Evolutionary conservation across 2,888 invertebrate genomes (phyloP), one percentile per base, ranked within the genome.

Genomic region (Drosophila algonquin): DNA sequence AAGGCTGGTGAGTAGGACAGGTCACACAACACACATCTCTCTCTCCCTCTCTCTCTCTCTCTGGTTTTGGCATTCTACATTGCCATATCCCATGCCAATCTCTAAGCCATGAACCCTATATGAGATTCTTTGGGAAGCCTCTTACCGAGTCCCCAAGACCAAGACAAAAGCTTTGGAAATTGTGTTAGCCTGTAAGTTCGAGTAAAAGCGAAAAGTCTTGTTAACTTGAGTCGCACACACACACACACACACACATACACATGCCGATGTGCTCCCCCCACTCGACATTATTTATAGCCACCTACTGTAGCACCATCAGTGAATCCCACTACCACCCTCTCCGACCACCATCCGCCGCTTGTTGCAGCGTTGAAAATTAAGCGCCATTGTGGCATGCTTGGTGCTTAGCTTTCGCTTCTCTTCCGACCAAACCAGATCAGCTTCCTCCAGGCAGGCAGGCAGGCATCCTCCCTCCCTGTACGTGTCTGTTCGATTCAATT

Each of bases 1-100:
- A 97, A 97, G 94, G 96, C 97, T 91, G 96, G 97, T 97, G 93
- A 95, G 95, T 93, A 75, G 47, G 53, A 52, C 21, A 27, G 35
- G 45, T 47, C 32, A 35, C 35, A 62, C 18, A 48, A n/a, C 30
- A 46, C 5, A 54, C 30, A 1, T 21, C 60, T 14, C 18, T 2
- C 14, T n/a, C n/a, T n/a, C n/a, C n/a, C n/a, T n/a, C n/a, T n/a
- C n/a, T 40, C 53, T 40, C 60, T 18, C 16, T 2, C n/a, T 40
- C 53, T 53, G 60, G 60, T 45, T 60, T 60, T 65, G 46, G 53
- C 70, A 60, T 57, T 51, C 64, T 53, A 73, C 63, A 75, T 57
- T 58, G 54, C 52, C 50, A 30, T 67, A 21, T 21, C 21, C 21
- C 21, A 58, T 72, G 63, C 70, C 75, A 72, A 60, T 81, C 56